phyloP scores from a whole-genome alignment of 1,140 invertebrate genomes.

The Metaphire vulgaris region DNA sequence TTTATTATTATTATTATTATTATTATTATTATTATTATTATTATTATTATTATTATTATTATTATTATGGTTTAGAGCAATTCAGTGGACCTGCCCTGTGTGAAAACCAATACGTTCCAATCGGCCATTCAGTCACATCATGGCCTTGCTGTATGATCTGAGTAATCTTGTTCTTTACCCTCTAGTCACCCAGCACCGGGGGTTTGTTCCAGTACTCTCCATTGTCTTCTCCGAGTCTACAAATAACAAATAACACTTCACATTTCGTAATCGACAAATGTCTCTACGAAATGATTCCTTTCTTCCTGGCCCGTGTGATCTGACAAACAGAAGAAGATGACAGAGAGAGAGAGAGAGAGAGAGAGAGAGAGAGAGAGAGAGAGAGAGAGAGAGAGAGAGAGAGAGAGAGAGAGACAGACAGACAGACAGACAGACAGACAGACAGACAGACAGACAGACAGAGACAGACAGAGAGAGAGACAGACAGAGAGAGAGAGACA shows the following conservation, averaged over 20 bases:
- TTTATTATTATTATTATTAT: too few relatives aligned
- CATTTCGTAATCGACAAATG: background rate
- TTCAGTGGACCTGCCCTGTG: too few relatives aligned
- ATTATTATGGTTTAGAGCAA: too few relatives aligned
- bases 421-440: background rate
- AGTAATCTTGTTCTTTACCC: too few relatives aligned
- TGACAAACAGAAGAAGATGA: background rate
- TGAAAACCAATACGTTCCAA: too few relatives aligned
- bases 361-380: background rate
- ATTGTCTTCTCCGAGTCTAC: too few relatives aligned
- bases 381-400: background rate
- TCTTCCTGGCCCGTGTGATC: background rate
- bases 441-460: background rate
- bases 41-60: too few relatives aligned
- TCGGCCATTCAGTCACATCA: too few relatives aligned
- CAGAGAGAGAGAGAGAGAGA: background rate
- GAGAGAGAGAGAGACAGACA: background rate
- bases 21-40: too few relatives aligned
- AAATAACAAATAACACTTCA: too few relatives aligned
- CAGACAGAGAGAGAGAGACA: background rate
- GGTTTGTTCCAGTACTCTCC: too few relatives aligned
- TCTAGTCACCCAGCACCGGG: background rate
- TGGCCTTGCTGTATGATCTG: too few relatives aligned
- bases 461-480: background rate
- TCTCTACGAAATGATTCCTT: background rate